These are phyloP conservation scores for Synergus laeviventris DNA, from an alignment of 2,888 invertebrate genomes.

Conservation along the genomic window DNA sequence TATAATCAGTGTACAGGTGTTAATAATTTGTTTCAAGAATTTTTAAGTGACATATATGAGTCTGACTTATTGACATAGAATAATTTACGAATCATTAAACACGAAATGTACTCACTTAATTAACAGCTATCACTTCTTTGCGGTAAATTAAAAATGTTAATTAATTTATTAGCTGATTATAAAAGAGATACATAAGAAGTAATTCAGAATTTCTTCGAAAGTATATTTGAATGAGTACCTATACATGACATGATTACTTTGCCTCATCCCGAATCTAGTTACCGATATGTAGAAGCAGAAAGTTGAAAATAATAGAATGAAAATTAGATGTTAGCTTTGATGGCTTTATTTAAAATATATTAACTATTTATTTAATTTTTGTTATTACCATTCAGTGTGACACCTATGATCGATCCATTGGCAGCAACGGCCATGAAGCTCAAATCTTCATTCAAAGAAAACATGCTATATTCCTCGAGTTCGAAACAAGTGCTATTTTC, in stretches of 20 bases:
- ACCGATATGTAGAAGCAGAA: neutral
- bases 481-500: constrained; percentile 80
- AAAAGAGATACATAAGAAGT: neutral
- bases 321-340: neutral
- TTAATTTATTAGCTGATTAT: neutral
- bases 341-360: neutral
- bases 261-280: neutral
- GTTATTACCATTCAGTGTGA: constrained; percentile 77
- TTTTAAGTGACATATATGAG: neutral
- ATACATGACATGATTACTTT: too few species aligned
- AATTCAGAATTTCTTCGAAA: neutral
- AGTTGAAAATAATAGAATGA: neutral
- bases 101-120: constrained; percentile 13
- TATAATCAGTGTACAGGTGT: constrained; percentile 17
- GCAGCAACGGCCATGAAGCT: constrained; percentile 82
- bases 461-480: constrained; percentile 81
- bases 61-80: neutral
- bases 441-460: constrained; percentile 79
- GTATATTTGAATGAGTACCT: neutral
- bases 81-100: constrained; percentile 28
- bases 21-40: constrained; percentile 19
- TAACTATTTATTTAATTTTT: constrained; percentile 19
- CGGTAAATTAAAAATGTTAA: neutral
- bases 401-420: constrained; percentile 79
- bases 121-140: neutral